These are phyloP conservation scores for Carettochelys insculpta DNA, from an alignment of 2,113 vertebrate genomes.

Conservation along the genomic window DNA sequence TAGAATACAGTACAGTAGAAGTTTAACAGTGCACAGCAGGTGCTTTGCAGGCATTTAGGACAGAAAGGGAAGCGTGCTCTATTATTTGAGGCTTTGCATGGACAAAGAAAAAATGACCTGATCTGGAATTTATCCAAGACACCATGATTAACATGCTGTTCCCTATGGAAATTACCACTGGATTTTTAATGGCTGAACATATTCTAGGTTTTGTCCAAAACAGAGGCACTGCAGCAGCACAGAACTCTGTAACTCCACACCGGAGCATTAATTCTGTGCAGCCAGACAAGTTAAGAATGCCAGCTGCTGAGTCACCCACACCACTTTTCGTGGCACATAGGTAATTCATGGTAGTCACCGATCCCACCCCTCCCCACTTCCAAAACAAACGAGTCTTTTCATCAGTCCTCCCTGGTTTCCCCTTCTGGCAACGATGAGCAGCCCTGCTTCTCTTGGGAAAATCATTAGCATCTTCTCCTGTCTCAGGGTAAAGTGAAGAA, in stretches of 20 bases:
- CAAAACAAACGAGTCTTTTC: background rate
- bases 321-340: background rate
- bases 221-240: background rate
- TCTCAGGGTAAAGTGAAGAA: background rate
- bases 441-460: background rate
- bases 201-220: background rate
- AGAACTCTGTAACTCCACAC: background rate
- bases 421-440: background rate
- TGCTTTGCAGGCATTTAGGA: background rate
- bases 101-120: background rate
- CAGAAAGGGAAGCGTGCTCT: background rate
- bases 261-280: background rate
- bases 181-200: background rate
- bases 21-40: background rate
- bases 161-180: background rate
- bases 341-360: background rate
- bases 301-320: background rate
- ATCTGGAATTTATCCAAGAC: background rate
- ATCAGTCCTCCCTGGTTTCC: too few species aligned
- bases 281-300: background rate
- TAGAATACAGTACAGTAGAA: background rate
- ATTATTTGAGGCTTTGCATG: background rate
- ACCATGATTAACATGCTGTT: background rate
- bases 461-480: background rate
- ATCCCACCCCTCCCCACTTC: background rate